Percentiles rank a stretch among this genome's conserved stretches.
Evolutionary conservation across 2,888 invertebrate species (phyloP).

Genomic region (Philhelius pedissequus): DNA sequence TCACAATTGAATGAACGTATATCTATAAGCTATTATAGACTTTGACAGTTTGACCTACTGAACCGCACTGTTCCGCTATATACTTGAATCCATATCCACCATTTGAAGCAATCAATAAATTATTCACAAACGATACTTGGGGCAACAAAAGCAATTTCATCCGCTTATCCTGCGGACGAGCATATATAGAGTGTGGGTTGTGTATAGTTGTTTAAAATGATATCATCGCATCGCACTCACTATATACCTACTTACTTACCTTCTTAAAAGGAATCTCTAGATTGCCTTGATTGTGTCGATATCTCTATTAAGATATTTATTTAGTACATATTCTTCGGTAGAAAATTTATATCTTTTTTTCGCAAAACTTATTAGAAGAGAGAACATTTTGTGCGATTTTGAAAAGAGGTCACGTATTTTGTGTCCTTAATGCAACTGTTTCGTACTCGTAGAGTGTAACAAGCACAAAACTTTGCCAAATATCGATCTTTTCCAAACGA

Average conservation of each 20-base stretch:
- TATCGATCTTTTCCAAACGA: not conserved
- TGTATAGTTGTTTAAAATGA: slow-evolving; percentile 1
- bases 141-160: slow-evolving; percentile 17
- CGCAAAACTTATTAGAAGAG: not conserved
- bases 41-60: not conserved
- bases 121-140: slow-evolving; percentile 2
- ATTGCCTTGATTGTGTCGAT: slow-evolving; percentile 19
- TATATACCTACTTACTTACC: not conserved
- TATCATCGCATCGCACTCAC: slow-evolving; percentile 4
- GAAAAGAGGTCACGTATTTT: slow-evolving; percentile 20
- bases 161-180: not conserved
- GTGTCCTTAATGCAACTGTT: slow-evolving; percentile 12
- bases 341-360: not conserved
- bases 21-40: not conserved
- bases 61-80: not conserved
- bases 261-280: not conserved
- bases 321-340: not conserved
- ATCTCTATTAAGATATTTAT: not conserved
- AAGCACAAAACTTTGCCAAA: slow-evolving; percentile 2
- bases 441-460: not conserved
- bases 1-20: not conserved
- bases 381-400: not conserved
- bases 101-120: slow-evolving; percentile 6
- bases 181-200: not conserved
- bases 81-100: not conserved